Percentiles rank a stretch among this genome's conserved stretches.
phyloP scores from a whole-genome alignment of 2,888 invertebrate genomes.

The Capitulum mitella region DNA sequence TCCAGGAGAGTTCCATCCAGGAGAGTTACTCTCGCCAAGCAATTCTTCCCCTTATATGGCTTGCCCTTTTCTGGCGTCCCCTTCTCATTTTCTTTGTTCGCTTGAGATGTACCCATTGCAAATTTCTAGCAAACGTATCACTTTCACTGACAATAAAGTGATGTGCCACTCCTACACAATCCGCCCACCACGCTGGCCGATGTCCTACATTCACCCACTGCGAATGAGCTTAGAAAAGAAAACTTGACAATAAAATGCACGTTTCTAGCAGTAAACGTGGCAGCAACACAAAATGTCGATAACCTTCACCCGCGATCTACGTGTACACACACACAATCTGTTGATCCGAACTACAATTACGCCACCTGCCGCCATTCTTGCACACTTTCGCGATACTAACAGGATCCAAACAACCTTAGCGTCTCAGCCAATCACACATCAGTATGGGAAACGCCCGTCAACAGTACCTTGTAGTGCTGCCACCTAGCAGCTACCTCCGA shows the following conservation, averaged over 20 bases:
- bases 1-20: not conserved
- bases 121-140: not conserved
- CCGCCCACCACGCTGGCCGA: not conserved
- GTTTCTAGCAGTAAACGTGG: no score
- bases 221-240: no score
- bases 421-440: not conserved
- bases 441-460: conserved; percentile 15
- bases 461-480: not conserved
- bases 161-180: not conserved
- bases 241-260: no score
- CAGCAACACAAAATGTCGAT: no score
- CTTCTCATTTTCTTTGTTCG: conserved; percentile 12
- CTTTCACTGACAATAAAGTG: no score
- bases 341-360: no score
- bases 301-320: no score
- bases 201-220: not conserved
- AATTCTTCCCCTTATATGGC: not conserved
- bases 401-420: not conserved
- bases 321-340: no score
- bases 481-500: not conserved
- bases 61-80: not conserved
- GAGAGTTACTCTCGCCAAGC: not conserved
- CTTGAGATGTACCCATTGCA: not conserved
- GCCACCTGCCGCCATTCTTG: conserved; percentile 11
- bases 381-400: not conserved